phyloP scores from a whole-genome alignment of 2,113 vertebrate genomes.

The Hemiprocne comata region DNA sequence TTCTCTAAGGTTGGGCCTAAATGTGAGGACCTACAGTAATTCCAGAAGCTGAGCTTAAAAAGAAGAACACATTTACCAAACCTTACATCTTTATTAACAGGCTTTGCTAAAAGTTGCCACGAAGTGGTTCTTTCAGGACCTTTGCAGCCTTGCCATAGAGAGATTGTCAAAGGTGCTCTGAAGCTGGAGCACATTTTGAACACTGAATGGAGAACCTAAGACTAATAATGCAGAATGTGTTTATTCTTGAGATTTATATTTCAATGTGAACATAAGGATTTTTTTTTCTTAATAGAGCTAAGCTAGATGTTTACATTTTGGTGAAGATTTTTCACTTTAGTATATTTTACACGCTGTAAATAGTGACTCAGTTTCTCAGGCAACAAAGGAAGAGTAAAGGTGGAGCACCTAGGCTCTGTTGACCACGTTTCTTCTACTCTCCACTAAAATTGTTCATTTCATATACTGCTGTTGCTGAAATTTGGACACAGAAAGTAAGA shows the following conservation, averaged over 20 bases:
- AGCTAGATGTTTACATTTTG: background rate
- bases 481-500: background rate
- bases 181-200: background rate
- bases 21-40: background rate
- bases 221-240: background rate
- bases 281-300: background rate
- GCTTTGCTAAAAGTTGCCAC: background rate
- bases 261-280: background rate
- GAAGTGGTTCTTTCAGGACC: background rate
- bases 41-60: background rate
- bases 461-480: background rate
- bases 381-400: background rate
- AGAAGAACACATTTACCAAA: background rate
- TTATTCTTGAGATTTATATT: background rate
- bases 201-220: background rate
- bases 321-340: background rate
- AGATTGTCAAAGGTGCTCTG: background rate
- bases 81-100: background rate
- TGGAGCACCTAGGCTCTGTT: background rate
- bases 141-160: background rate
- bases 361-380: background rate
- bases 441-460: background rate
- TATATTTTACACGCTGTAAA: accelerated
- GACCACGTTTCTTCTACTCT: background rate
- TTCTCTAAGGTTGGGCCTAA: background rate